Percentiles rank a stretch among this genome's conserved stretches.
phyloP scores from a whole-genome alignment of 2,888 invertebrate species.

The Nycteola revayana region DNA sequence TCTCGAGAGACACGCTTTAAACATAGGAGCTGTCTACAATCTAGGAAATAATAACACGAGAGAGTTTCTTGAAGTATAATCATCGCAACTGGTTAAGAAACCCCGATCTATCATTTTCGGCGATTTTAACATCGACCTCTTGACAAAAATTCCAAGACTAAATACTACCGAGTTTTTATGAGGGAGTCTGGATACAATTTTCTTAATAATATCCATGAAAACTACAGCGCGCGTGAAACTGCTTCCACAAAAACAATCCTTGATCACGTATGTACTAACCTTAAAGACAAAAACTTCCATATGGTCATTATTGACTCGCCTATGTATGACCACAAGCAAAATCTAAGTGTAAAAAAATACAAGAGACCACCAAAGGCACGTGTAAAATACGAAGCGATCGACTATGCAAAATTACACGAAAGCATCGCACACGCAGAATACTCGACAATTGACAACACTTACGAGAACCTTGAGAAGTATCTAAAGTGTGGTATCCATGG shows the following conservation, averaged over 20 bases:
- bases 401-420: not conserved
- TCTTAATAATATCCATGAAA: not conserved
- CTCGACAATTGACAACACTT: not conserved
- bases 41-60: not conserved
- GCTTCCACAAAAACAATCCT: not conserved
- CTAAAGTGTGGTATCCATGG: too few species aligned
- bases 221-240: not conserved
- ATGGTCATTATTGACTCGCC: not conserved
- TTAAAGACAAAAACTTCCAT: not conserved
- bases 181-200: not conserved
- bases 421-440: not conserved
- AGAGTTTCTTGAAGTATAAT: slow-evolving; percentile 1
- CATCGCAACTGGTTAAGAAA: not conserved
- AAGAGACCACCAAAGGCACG: not conserved
- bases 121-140: slow-evolving; percentile 2
- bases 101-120: not conserved
- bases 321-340: not conserved
- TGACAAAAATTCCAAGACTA: not conserved
- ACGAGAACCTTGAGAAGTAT: too few species aligned
- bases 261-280: not conserved
- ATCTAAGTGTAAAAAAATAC: not conserved
- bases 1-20: slow-evolving; percentile 2
- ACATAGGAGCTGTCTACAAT: slow-evolving; percentile 24
- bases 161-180: not conserved
- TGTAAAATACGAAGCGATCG: not conserved